phyloP scores from a whole-genome alignment of 30 jellyfish, hydroid and myxozoan genomes.

The Rhopilema esculentum region DNA sequence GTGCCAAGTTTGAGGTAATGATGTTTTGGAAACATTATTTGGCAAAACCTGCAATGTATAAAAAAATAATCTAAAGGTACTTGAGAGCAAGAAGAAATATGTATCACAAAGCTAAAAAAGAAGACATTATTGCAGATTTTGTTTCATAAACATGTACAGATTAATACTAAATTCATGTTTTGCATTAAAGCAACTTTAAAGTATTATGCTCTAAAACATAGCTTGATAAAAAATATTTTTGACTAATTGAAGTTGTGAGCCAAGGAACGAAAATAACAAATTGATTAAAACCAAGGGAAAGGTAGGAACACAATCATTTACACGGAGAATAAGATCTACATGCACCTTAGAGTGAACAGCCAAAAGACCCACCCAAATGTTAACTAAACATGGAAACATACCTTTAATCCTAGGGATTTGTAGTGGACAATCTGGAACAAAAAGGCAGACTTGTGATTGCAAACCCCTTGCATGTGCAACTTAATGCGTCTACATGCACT shows the following conservation, averaged over 20 bases:
- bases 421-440: slow-evolving; percentile 16
- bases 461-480: slow-evolving; percentile 29
- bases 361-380: not conserved
- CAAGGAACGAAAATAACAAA: not conserved
- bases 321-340: not conserved
- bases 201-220: not conserved
- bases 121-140: not conserved
- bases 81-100: not conserved
- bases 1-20: slow-evolving; percentile 8
- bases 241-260: not conserved
- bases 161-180: not conserved
- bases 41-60: slow-evolving; percentile 3
- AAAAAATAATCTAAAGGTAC: not conserved
- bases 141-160: not conserved
- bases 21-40: not conserved
- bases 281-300: not conserved
- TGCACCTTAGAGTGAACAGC: not conserved
- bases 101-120: not conserved
- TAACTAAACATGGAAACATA: not conserved
- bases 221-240: not conserved
- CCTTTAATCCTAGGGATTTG: not conserved
- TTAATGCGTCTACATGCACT: not conserved
- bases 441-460: slow-evolving; percentile 16
- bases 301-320: not conserved
- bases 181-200: not conserved